Evolutionary conservation across 1,140 invertebrate genomes (phyloP).

Genomic region (Drosophila arizonae): DNA sequence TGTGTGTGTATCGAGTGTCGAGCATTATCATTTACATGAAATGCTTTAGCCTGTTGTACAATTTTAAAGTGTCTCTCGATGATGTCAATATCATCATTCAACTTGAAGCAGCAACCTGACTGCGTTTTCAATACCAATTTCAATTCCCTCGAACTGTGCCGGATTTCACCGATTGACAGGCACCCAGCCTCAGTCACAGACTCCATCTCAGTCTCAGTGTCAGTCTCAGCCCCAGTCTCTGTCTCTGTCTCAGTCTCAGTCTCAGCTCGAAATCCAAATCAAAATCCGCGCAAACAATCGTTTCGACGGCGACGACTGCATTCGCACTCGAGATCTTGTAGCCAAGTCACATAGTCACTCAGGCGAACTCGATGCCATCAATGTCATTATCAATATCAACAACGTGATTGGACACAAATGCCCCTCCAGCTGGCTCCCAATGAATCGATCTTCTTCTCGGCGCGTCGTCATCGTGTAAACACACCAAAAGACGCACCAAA

Average conservation of each 20-base stretch:
- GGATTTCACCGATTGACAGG: slow-evolving; percentile 71
- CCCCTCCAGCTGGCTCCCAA: slow-evolving; percentile 32
- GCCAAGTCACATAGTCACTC: slow-evolving; percentile 70
- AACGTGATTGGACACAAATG: slow-evolving; percentile 78
- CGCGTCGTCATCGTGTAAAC: slow-evolving; percentile 60
- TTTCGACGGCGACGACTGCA: slow-evolving; percentile 54
- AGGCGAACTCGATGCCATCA: slow-evolving; percentile 73
- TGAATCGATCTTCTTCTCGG: slow-evolving; percentile 45
- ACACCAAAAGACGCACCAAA: slow-evolving; percentile 58
- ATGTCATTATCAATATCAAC: slow-evolving; percentile 82
- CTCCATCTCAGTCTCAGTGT: slow-evolving; percentile 18
- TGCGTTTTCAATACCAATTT: slow-evolving; percentile 21
- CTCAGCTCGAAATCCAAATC: slow-evolving; percentile 43
- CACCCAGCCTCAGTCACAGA: slow-evolving; percentile 46
- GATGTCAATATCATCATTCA: slow-evolving; percentile 77
- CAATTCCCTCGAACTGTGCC: slow-evolving; percentile 72
- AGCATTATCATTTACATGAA: slow-evolving; percentile 70
- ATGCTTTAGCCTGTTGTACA: slow-evolving; percentile 40
- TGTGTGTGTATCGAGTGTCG: slow-evolving; percentile 31
- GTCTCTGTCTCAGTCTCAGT: slow-evolving; percentile 13
- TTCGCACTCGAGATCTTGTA: slow-evolving; percentile 70
- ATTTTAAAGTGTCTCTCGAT: slow-evolving; percentile 74
- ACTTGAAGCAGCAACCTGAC: slow-evolving; percentile 38
- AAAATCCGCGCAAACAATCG: slow-evolving; percentile 75
- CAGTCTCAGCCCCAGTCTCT: slow-evolving; percentile 27